These are phyloP conservation scores for Alethe castanea DNA, from an alignment of 2,113 vertebrate genomes.

Conservation along the genomic window DNA sequence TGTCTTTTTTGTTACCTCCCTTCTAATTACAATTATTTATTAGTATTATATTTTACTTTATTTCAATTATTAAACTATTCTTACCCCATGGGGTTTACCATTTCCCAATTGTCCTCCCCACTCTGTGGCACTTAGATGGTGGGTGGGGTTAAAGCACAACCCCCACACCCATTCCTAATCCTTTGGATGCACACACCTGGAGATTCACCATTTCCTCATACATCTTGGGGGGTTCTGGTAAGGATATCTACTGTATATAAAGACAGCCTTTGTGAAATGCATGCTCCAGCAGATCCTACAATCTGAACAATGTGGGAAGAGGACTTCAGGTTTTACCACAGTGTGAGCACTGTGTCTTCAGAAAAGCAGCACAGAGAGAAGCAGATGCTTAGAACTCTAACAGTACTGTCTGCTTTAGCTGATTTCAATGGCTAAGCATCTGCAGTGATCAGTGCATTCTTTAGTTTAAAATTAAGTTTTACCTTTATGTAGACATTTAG, in stretches of 20 bases:
- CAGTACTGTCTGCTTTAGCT: neutral
- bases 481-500: conserved; percentile 96
- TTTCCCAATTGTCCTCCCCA: neutral
- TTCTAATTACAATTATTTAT: neutral
- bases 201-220: neutral
- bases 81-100: neutral
- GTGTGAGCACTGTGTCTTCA: neutral
- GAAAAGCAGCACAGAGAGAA: neutral
- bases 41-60: neutral
- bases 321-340: neutral
- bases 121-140: neutral
- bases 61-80: neutral
- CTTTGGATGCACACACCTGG: neutral
- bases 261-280: neutral
- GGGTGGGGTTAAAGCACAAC: neutral
- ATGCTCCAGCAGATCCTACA: neutral
- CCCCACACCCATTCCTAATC: neutral
- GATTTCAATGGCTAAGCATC: neutral
- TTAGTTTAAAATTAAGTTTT: neutral
- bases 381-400: neutral
- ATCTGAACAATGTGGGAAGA: neutral
- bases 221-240: neutral
- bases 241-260: neutral
- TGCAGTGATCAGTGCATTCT: neutral
- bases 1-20: neutral